Conservation (phyloP, 2,888 invertebrate species). For the Stomorhina lunata region DNA sequence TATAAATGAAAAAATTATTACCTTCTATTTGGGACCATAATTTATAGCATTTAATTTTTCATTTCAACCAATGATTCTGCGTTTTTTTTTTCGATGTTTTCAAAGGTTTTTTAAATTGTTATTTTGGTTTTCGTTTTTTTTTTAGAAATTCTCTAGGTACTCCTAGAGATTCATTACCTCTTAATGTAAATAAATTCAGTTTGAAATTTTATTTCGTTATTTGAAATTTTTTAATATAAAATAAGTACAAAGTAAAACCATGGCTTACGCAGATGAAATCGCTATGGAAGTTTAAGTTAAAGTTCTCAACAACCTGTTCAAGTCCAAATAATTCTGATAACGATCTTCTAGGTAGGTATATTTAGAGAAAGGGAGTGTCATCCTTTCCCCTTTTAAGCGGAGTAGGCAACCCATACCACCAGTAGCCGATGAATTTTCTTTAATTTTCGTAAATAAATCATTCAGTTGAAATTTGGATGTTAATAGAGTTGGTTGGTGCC, state of each 20-base stretch:
- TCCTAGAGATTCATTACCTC: constrained; percentile 16
- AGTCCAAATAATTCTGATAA: background rate
- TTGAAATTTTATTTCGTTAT: background rate
- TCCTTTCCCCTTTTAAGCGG: too few species aligned
- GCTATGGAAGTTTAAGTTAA: background rate
- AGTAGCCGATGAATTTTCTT: too few species aligned
- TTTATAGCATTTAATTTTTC: constrained; percentile 17
- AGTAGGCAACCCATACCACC: too few species aligned
- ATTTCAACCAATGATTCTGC: background rate
- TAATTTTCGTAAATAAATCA: too few species aligned
- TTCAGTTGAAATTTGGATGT: too few species aligned
- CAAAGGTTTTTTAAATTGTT: background rate
- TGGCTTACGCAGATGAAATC: too few species aligned
- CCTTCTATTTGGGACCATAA: constrained; percentile 13
- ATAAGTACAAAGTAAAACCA: too few species aligned
- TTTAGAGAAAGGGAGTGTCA: too few species aligned
- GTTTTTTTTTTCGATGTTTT: background rate
- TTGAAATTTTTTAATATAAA: too few species aligned
- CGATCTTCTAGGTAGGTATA: background rate
- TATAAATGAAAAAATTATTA: constrained; percentile 20
- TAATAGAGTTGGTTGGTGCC: too few species aligned
- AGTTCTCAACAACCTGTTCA: background rate
- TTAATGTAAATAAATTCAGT: background rate
- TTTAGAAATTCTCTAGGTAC: too few species aligned
- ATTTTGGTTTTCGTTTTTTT: background rate